A percentile compares a stretch with the other conserved stretches of the same genome.
phyloP scores from a whole-genome alignment of 2,797 vertebrate species.

The Dermochelys coriacea region DNA sequence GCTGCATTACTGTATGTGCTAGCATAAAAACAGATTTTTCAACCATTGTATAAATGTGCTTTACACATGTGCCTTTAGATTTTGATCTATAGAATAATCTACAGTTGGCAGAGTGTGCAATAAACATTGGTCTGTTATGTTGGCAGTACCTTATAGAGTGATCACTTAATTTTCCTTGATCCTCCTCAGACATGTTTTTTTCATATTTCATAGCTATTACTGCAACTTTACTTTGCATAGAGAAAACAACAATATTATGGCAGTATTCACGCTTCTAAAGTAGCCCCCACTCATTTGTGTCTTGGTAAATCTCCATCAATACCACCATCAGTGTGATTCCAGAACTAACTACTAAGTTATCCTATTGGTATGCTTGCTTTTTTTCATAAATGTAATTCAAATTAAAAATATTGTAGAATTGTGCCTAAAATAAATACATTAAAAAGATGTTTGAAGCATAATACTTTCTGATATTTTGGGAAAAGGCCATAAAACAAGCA shows the following conservation, averaged over 20 bases:
- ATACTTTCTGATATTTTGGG: background rate
- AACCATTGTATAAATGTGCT: background rate
- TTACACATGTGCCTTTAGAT: background rate
- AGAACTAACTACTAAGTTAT: background rate
- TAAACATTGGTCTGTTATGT: background rate
- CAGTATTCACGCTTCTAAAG: rapidly evolving
- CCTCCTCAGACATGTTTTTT: background rate
- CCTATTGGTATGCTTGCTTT: background rate
- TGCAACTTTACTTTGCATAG: background rate
- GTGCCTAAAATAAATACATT: background rate
- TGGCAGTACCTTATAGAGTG: background rate
- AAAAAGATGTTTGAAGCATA: background rate
- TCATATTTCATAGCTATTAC: background rate
- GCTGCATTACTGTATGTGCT: background rate
- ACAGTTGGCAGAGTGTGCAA: background rate
- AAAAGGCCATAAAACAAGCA: background rate
- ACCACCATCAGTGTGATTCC: background rate
- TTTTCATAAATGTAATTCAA: background rate
- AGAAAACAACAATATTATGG: background rate
- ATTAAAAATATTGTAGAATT: background rate
- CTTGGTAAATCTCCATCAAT: background rate
- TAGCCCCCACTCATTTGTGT: background rate
- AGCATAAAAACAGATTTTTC: background rate
- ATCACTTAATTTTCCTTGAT: background rate
- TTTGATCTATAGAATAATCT: background rate